Conservation (phyloP, 1,140 invertebrate genomes). For the Daktulosphaira vitifoliae region DNA sequence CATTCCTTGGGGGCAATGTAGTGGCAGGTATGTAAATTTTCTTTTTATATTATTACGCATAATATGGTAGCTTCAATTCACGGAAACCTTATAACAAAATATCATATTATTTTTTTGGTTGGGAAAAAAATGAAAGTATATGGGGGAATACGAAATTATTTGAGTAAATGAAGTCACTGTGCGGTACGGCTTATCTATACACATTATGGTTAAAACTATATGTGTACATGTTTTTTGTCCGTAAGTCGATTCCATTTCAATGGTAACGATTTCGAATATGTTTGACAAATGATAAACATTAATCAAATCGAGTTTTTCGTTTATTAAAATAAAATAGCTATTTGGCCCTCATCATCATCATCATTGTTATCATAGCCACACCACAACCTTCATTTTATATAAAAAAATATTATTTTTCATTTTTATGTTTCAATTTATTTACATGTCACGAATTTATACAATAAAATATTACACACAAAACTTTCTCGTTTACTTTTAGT, state of each 20-base stretch:
- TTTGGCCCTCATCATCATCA: slow-evolving; percentile 4
- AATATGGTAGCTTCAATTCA: slow-evolving; percentile 12
- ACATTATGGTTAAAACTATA: neutral
- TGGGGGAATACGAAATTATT: slow-evolving; percentile 30
- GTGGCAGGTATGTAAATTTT: slow-evolving; percentile 31
- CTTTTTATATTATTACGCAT: slow-evolving; percentile 21
- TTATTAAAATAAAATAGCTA: slow-evolving; percentile 34
- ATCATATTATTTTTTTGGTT: neutral
- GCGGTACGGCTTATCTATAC: slow-evolving; percentile 28
- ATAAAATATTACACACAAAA: neutral
- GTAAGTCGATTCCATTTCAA: slow-evolving; percentile 20
- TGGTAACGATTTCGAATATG: slow-evolving; percentile 17
- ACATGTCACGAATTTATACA: neutral
- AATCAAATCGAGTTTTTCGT: slow-evolving; percentile 23
- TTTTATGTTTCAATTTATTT: slow-evolving; percentile 25
- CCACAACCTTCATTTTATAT: too few species aligned
- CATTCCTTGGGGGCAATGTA: slow-evolving; percentile 8
- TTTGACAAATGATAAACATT: slow-evolving; percentile 33
- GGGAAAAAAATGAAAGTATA: slow-evolving; percentile 14
- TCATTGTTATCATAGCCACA: neutral
- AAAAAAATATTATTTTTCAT: slow-evolving; percentile 26
- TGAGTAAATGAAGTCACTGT: slow-evolving; percentile 28
- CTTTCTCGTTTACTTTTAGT: too few species aligned
- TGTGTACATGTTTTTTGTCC: neutral
- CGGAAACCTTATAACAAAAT: slow-evolving; percentile 27